A percentile compares a stretch with the other conserved stretches of the same genome.
These are phyloP conservation scores for Byasa hedistus DNA, from an alignment of 2,888 invertebrate species.

Conservation along the genomic window DNA sequence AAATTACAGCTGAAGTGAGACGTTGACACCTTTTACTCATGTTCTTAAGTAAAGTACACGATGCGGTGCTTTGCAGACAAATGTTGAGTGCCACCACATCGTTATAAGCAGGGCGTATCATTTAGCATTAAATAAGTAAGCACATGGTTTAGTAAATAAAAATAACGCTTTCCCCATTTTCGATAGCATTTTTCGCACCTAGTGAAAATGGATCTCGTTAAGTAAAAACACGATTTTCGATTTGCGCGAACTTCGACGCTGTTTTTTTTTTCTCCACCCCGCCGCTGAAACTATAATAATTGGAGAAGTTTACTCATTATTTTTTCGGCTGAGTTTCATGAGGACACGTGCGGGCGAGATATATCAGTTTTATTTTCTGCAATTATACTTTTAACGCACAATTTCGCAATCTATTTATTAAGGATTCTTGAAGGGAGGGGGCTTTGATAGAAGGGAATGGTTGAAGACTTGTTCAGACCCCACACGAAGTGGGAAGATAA, in stretches of 20 bases:
- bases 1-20: no score
- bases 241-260: constrained; percentile 45
- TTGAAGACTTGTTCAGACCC: no score
- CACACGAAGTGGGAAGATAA: no score
- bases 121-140: no score
- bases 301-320: constrained; percentile 77
- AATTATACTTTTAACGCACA: constrained; percentile 12
- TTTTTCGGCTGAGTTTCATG: constrained; percentile 55
- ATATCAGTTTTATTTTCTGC: constrained; percentile 17
- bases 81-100: no score
- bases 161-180: neutral
- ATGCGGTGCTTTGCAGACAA: no score
- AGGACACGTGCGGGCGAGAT: constrained; percentile 18
- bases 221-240: constrained; percentile 40
- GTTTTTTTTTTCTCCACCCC: constrained; percentile 46
- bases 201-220: constrained; percentile 29
- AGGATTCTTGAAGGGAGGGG: neutral
- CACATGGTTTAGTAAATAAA: neutral
- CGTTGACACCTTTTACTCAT: no score
- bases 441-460: no score
- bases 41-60: no score
- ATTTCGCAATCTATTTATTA: constrained; percentile 13
- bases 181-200: neutral
- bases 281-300: constrained; percentile 64
- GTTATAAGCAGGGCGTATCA: no score